Conservation (phyloP, 2,113 vertebrate genomes). For the Rhipidura dahli region DNA sequence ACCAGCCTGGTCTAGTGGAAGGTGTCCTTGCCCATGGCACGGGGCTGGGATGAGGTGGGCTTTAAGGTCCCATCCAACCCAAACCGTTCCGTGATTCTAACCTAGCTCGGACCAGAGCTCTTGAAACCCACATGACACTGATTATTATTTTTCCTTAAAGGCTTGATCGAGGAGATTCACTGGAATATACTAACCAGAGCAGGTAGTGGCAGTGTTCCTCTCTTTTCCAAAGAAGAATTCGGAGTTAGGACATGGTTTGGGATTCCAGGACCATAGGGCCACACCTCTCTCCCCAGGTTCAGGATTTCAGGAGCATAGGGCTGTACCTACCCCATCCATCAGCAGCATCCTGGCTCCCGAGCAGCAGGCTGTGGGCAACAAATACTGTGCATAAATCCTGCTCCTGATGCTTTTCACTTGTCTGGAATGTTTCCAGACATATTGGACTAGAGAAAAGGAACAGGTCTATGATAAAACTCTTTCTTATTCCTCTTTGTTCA, state of each 20-base stretch:
- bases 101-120: rapidly evolving
- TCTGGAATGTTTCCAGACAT: background rate
- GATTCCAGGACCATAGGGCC: background rate
- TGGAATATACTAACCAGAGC: background rate
- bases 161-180: background rate
- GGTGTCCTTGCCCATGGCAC: background rate
- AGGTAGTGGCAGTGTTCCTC: background rate
- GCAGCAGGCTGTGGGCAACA: background rate
- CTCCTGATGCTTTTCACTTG: background rate
- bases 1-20: background rate
- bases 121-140: background rate
- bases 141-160: background rate
- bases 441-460: background rate
- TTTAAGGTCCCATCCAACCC: background rate
- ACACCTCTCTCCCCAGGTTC: background rate
- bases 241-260: rapidly evolving
- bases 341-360: background rate
- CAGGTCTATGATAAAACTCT: background rate
- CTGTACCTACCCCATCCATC: background rate
- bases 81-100: background rate
- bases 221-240: background rate
- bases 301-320: background rate
- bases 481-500: background rate
- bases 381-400: background rate
- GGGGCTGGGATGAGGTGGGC: background rate